Conservation (phyloP, 2,797 vertebrate genomes). For the Betta splendens region DNA sequence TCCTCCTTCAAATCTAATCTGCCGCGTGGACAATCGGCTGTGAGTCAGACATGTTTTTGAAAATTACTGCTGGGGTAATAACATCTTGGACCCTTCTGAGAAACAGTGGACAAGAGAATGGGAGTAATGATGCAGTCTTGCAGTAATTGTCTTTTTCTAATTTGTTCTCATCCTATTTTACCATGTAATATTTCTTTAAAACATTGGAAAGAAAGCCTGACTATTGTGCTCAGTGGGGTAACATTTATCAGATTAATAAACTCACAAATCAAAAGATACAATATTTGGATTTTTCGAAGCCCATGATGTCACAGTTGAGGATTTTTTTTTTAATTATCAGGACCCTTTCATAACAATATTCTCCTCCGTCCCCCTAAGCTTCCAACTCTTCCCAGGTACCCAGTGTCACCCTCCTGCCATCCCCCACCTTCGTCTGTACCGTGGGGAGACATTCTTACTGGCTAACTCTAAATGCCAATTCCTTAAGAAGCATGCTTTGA, state of each 20-base stretch:
- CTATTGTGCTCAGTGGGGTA: not conserved
- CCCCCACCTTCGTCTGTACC: constrained; percentile 3
- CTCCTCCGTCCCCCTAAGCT: constrained; percentile 31
- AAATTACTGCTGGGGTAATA: constrained; percentile 65
- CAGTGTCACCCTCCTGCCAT: not conserved
- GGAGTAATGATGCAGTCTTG: constrained; percentile 13
- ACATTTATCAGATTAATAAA: constrained; percentile 4
- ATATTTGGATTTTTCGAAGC: too few species aligned
- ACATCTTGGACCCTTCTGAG: constrained; percentile 52
- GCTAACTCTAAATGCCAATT: constrained; percentile 57
- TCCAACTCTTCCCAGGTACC: not conserved
- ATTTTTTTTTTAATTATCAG: too few species aligned
- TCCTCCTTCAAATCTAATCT: constrained; percentile 69
- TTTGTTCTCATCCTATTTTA: constrained; percentile 17
- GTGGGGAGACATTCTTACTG: constrained; percentile 57
- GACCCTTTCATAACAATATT: constrained; percentile 36
- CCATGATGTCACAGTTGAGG: constrained; percentile 2
- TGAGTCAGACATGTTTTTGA: constrained; percentile 67
- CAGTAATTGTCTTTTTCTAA: constrained; percentile 14
- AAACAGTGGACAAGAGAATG: constrained; percentile 33
- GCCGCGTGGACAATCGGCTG: constrained; percentile 44
- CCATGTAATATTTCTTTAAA: not conserved
- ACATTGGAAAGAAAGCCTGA: constrained; percentile 1
- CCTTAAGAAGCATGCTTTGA: constrained; percentile 57
- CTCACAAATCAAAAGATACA: too few species aligned